Conservation (phyloP, 2,888 invertebrate genomes). For the Amorpha juglandis region DNA sequence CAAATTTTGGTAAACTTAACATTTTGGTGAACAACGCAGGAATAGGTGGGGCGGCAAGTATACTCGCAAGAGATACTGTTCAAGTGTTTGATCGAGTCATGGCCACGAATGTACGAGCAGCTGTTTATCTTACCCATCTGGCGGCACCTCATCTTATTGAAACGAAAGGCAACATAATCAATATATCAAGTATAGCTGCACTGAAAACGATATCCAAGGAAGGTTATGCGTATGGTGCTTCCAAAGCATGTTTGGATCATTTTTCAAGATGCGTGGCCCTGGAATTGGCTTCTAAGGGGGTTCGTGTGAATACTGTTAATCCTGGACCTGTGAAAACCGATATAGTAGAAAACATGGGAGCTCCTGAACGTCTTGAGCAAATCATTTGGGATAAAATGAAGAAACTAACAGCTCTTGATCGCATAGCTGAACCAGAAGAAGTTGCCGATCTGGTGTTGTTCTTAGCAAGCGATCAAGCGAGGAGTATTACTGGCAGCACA, state of each 20-base stretch:
- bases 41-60: constrained; percentile 31
- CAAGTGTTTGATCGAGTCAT: constrained; percentile 44
- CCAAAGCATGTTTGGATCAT: constrained; percentile 87
- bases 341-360: constrained; percentile 36
- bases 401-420: constrained; percentile 91
- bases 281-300: constrained; percentile 88
- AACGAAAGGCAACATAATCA: constrained; percentile 51
- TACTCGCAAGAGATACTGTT: constrained; percentile 40
- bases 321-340: constrained; percentile 89
- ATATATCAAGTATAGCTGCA: constrained; percentile 48
- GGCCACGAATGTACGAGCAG: constrained; percentile 46
- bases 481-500: constrained; percentile 25
- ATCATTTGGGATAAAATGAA: constrained; percentile 86
- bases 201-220: constrained; percentile 18
- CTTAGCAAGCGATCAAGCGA: constrained; percentile 47
- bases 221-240: constrained; percentile 41
- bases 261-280: constrained; percentile 93
- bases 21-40: constrained; percentile 52
- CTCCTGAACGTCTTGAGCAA: constrained; percentile 51
- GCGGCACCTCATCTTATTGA: constrained; percentile 45
- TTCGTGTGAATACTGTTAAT: constrained; percentile 92
- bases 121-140: constrained; percentile 43
- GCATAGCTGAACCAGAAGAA: constrained; percentile 84
- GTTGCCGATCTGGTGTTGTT: constrained; percentile 46
- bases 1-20: constrained; percentile 42